Evolutionary conservation across 2,113 vertebrate species (phyloP), one percentile per base, ranked within the genome.

Genomic region (Entomyzon cyanotis): DNA sequence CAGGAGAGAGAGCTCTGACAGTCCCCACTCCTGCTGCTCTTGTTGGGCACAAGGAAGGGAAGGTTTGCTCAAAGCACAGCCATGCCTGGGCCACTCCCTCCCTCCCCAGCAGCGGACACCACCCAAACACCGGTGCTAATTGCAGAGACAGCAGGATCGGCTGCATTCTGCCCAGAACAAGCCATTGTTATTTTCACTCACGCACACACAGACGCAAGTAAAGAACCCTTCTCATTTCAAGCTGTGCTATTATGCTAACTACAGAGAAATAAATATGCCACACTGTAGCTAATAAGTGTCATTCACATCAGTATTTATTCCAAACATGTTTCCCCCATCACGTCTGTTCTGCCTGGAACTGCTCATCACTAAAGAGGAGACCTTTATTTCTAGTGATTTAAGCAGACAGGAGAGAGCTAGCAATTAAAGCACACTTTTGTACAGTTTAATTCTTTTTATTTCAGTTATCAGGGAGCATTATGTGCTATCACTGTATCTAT

Each of bases 251-350:
- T 92, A 91, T 93, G 94, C 94, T 95, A 96, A 97, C 89, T 94
- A 92, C 81, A 59, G 65, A 91, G 84, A 95, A 90, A 96, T 73
- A 96, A 93, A 96, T 86, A 91, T 84, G 86, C 85, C 97, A 90
- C 70, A 5, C 73, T 58, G 73, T 50, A 91, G 78, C 69, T 90
- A 93, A 80, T 94, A 94, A 93, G 91, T 90, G 94, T 93, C 94
- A 96, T 93, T 97, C 97, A 94, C 90, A 92, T 74, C 78, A 58
- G 64, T 96, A 94, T 94, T 96, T 97, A 96, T 87, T 95, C 96
- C 93, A 94, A 97, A 97, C 94, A 94, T 93, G 73, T 92, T 96
- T 96, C 70, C 82, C 65, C 89, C 70, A 83, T 87, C 95, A 88
- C 14, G 56, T 73, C 95, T 94, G 73, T 44, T 94, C 94, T 95